These are phyloP conservation scores for Epizoanthus ramosus DNA, from an alignment of 92 coral and sea anemone species.

Conservation along the genomic window DNA sequence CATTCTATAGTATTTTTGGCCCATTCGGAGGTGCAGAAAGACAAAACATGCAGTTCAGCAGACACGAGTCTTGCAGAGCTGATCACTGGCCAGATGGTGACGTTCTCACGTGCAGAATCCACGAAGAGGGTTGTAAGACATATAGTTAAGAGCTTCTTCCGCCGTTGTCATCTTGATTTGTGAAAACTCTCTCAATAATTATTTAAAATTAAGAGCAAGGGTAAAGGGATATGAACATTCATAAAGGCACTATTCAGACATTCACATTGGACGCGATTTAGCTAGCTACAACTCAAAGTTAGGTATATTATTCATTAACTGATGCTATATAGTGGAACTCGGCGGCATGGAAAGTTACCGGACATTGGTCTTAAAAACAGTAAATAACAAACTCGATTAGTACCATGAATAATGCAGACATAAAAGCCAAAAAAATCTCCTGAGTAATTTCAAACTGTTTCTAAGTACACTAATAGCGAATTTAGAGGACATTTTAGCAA, in stretches of 20 bases:
- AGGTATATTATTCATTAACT: no score
- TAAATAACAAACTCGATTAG: not conserved
- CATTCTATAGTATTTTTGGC: no score
- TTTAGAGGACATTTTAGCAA: conserved; percentile 17
- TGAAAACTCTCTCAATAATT: conserved; percentile 20
- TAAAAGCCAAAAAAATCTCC: not conserved
- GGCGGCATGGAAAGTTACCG: no score
- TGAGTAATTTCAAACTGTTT: not conserved
- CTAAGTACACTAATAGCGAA: not conserved
- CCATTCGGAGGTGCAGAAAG: no score
- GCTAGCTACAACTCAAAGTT: not conserved
- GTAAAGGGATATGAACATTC: conserved; percentile 5
- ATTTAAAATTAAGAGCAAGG: no score
- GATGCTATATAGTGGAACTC: not conserved
- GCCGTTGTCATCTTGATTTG: conserved; percentile 7
- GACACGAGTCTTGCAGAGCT: no score
- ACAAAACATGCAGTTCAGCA: no score
- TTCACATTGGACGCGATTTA: not conserved
- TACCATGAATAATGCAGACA: not conserved
- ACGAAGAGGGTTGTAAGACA: not conserved
- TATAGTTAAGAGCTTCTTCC: conserved; percentile 36
- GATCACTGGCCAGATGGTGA: no score
- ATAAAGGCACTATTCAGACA: not conserved
- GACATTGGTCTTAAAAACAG: not conserved
- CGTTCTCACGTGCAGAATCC: no score